Evolutionary conservation across 2,888 invertebrate species (phyloP), one percentile per base, ranked within the genome.

Genomic region (Scaptomyza parva): DNA sequence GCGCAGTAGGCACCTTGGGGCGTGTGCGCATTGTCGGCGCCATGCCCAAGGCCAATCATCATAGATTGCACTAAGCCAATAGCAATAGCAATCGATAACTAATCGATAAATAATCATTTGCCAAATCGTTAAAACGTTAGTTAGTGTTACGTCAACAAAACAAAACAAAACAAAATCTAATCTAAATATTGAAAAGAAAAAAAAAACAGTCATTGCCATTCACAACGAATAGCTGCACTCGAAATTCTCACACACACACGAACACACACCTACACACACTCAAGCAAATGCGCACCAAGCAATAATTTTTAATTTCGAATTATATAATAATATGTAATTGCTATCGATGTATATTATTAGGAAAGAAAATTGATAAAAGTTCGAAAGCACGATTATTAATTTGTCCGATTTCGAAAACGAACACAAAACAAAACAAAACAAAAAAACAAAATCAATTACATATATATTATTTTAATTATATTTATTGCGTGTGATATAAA

Each of bases 21-120:
- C 93, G 95, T 82, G 96, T 96, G 58, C 94, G 97, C 79, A 96
- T 97, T 76, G 96, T 97, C 54, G 96, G 96, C 60, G 95, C 96
- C 67, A 94, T 96, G 89, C 96, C 97, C 76, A 97, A 97, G 92
- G 87, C 93, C 58, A 90, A 90, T 79, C 90, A 90, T 62, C 90
- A 90, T 60, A 89, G 91, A 76, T 82, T 92, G 76, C 91, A 91
- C 82, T 90, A 88, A 70, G 37, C 37, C 37, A 37, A 37, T 37
- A 58, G 47, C 45, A 59, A 14, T 45, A 33, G 5, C 20, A 35
- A 50, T 40, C 48, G 52, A 69, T 68, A 61, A 39, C 35, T 60
- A 39, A 67, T 76, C 55, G 59, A 72, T 72, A 67, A 76, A 65
- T 50, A 69, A 87, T 62, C 73, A 80, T 87, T 86, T 83, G 88